Conservation (phyloP, 1,140 invertebrate genomes). For the Microplitis demolitor region DNA sequence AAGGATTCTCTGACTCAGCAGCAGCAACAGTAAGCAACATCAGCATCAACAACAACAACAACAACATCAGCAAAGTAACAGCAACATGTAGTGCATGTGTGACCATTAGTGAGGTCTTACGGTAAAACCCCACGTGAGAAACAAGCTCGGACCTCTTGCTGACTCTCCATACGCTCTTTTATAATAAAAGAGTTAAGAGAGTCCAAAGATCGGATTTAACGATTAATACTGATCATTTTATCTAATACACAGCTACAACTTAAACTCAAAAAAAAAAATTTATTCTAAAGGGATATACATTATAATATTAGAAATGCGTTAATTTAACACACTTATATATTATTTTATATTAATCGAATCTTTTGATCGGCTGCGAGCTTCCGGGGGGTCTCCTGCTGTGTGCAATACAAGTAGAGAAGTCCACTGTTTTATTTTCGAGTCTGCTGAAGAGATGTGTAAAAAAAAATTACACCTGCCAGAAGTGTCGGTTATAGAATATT, state of each 20-base stretch:
- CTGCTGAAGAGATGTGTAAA: too few relatives aligned
- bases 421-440: background rate
- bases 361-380: too few relatives aligned
- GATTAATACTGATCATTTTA: background rate
- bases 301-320: background rate
- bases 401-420: background rate
- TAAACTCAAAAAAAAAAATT: background rate
- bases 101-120: background rate
- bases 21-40: too few relatives aligned
- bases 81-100: background rate
- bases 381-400: too few relatives aligned
- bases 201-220: background rate
- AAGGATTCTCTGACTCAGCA: background rate
- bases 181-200: background rate
- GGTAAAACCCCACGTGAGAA: background rate
- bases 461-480: background rate
- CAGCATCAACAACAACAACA: background rate
- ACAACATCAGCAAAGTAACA: too few relatives aligned
- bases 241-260: background rate
- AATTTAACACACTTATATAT: background rate
- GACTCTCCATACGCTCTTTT: background rate
- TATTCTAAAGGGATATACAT: background rate
- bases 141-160: background rate
- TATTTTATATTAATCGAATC: background rate
- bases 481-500: conserved; percentile 3